phyloP scores from a whole-genome alignment of 2,113 vertebrate genomes.

The Paramisgurnus dabryanus region DNA sequence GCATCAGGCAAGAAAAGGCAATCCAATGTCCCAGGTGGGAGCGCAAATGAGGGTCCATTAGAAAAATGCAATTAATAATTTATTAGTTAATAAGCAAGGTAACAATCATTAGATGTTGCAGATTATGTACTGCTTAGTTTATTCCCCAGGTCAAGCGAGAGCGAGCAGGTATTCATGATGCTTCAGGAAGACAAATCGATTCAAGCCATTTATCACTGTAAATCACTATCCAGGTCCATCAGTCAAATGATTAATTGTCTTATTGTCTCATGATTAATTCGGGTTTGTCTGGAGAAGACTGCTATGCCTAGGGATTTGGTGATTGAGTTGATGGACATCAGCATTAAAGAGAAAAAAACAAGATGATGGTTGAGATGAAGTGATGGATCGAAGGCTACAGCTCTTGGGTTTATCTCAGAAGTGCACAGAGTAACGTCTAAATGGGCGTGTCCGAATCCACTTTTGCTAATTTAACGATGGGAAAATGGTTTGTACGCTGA shows the following conservation, averaged over 20 bases:
- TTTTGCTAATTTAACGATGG: no score
- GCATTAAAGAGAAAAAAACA: constrained; percentile 20
- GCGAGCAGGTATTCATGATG: background rate
- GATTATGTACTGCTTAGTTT: background rate
- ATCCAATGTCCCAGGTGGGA: constrained; percentile 14
- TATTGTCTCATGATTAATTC: constrained; percentile 39
- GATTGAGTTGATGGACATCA: constrained; percentile 11
- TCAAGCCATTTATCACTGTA: constrained; percentile 27
- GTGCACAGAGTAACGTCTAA: background rate
- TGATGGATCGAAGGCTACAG: constrained; percentile 6
- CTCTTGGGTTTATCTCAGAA: constrained; percentile 17
- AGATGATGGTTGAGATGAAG: background rate
- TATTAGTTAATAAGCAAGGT: constrained; percentile 52
- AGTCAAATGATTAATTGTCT: constrained; percentile 31
- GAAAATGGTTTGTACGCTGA: no score
- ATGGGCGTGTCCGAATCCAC: no score
- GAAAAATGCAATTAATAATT: constrained; percentile 41
- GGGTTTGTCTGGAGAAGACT: constrained; percentile 21
- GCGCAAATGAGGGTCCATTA: constrained; percentile 5
- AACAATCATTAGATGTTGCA: constrained; percentile 19
- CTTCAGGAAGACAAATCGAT: background rate
- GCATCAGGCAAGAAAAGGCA: background rate
- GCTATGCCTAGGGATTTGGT: constrained; percentile 9
- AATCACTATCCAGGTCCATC: constrained; percentile 27
- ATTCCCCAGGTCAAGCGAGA: background rate